Evolutionary conservation across 2,797 vertebrate species (phyloP), one percentile per base, ranked within the genome.

Genomic region (Acanthopagrus latus): DNA sequence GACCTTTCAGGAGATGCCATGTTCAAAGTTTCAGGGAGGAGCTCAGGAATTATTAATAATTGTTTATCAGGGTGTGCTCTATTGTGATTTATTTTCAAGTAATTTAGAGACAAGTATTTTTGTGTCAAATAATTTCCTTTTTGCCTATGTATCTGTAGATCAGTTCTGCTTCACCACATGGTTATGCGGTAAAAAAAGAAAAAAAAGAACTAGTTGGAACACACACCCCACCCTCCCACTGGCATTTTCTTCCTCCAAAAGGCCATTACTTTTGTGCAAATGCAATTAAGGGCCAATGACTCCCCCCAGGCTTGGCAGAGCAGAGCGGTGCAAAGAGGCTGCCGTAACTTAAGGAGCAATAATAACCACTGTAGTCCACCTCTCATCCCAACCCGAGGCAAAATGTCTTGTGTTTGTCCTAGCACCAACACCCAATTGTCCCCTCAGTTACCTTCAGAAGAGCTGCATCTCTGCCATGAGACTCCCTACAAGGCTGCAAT

Each of bases 221-320:
- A 50, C 79, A 67, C 70, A 52, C 57, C 48, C 51, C 76, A 44
- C 71, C 71, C 79, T 82, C 81, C 78, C 66, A 43, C 80, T 82
- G 71, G 75, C 74, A 74, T 80, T 91, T 85, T 56, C 74, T 65
- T 81, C 76, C 54, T 80, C 51, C 73, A 76, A 81, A 93, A 89
- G 71, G 70, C 79, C 89, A 90, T 92, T 89, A 89, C 83, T 88
- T 93, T 81, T 90, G 88, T 92, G 89, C 86, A 94, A 94, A 92
- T 93, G 91, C 91, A 93, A 92, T 95, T 93, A 93, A 90, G 86
- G 46, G 29, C 63, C 75, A 89, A 94, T 84, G 84, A 89, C 84
- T 93, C 93, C 92, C 29, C 92, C 20, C 38, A 90, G 89, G 93
- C 88, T 78, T 56, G 52, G 74, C 81, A 82, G 71, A 78, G 70